Conservation (phyloP, 2,797 vertebrate species). For the Argyrosomus regius region DNA sequence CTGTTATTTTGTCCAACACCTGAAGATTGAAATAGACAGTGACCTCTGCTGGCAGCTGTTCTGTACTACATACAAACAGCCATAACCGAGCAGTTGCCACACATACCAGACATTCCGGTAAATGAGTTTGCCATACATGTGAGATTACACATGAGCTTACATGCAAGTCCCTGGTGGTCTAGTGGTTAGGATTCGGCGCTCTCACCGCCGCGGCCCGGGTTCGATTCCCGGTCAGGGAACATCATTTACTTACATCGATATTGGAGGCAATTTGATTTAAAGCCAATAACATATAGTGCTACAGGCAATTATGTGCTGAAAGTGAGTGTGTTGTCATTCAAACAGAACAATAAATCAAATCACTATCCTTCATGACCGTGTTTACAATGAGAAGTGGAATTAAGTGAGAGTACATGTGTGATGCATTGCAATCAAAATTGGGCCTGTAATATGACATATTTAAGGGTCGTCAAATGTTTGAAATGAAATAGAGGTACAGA, state of each 20-base stretch:
- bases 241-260: neutral
- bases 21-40: neutral
- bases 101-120: conserved; percentile 4
- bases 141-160: accelerated
- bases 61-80: neutral
- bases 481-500: neutral
- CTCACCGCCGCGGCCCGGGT: conserved; percentile 81
- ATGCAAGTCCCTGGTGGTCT: conserved; percentile 55
- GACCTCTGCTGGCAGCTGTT: conserved; percentile 19
- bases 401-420: neutral
- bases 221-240: conserved; percentile 84
- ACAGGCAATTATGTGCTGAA: neutral
- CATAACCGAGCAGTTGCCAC: neutral
- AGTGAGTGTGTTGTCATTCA: neutral
- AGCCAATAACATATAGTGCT: accelerated
- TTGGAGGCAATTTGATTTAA: neutral
- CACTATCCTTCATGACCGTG: neutral
- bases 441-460: neutral
- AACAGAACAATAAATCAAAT: neutral
- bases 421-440: neutral
- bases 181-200: conserved; percentile 81
- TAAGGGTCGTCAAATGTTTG: neutral
- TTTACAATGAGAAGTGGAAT: neutral
- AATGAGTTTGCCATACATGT: accelerated
- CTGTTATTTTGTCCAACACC: neutral